phyloP scores from a whole-genome alignment of 2,113 vertebrate genomes.

The Ascaphus truei region DNA sequence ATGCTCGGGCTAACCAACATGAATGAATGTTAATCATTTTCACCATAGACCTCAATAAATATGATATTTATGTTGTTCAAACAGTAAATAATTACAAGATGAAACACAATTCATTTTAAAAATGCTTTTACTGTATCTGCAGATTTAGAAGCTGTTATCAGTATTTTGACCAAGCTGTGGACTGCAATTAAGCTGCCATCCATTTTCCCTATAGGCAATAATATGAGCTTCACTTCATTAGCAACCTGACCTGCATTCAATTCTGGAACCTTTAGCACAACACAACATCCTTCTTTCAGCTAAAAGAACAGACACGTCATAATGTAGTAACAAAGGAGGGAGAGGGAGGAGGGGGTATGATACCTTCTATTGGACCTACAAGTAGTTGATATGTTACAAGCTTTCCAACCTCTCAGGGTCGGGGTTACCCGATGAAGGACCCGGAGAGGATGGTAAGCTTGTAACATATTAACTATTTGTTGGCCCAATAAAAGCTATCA shows the following conservation, averaged over 20 bases:
- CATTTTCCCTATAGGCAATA: slow-evolving; percentile 16
- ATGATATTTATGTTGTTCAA: not conserved
- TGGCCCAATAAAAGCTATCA: no score
- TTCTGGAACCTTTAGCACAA: slow-evolving; percentile 25
- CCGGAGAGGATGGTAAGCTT: no score
- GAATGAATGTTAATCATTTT: not conserved
- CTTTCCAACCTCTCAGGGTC: no score
- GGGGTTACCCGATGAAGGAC: no score
- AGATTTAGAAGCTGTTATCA: slow-evolving; percentile 23
- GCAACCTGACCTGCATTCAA: slow-evolving; percentile 26
- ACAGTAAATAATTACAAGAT: slow-evolving; percentile 15
- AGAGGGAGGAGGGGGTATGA: no score
- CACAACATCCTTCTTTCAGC: not conserved
- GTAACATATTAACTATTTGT: no score
- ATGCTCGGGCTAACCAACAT: no score
- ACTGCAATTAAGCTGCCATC: slow-evolving; percentile 21
- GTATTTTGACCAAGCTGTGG: slow-evolving; percentile 23
- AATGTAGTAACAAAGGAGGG: no score
- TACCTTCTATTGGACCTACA: no score
- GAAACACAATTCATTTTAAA: slow-evolving; percentile 3
- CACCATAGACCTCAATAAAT: not conserved
- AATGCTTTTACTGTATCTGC: slow-evolving; percentile 9
- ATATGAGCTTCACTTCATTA: slow-evolving; percentile 30
- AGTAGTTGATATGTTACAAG: no score
- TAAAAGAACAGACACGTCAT: no score